Evolutionary conservation across 2,113 vertebrate species (phyloP).

Genomic region (Campylomormyrus tamandua): DNA sequence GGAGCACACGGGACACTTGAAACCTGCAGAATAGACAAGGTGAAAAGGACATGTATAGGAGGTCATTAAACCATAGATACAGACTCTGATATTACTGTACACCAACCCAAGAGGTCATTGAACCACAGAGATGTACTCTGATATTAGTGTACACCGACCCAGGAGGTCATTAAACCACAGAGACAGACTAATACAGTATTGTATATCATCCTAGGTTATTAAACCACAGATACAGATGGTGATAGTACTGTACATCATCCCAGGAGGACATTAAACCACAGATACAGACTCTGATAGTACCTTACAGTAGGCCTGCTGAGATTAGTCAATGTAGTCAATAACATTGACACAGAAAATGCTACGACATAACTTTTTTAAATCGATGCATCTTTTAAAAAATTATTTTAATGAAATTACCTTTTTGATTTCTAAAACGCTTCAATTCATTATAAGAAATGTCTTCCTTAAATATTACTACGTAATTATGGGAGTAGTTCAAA

Average conservation of each 20-base stretch:
- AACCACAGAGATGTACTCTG: neutral
- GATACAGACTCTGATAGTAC: neutral
- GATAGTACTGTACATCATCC: neutral
- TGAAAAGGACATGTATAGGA: conserved; percentile 3
- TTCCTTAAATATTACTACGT: no score
- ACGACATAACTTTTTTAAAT: no score
- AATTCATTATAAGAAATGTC: no score
- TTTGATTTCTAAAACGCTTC: no score
- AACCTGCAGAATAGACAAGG: conserved; percentile 65
- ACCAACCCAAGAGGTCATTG: neutral
- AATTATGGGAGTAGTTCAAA: no score
- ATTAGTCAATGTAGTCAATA: no score
- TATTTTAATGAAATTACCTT: no score
- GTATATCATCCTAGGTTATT: conserved; percentile 8
- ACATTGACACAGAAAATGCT: no score
- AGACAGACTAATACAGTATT: neutral
- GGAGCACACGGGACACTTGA: conserved; percentile 99
- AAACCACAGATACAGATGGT: neutral
- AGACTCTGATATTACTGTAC: neutral
- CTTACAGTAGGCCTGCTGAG: no score
- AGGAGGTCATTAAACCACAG: neutral
- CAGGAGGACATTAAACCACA: neutral
- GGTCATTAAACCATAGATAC: neutral
- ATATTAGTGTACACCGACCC: neutral
- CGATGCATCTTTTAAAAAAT: no score